phyloP scores from a whole-genome alignment of 1,140 invertebrate species.

The Cydia strobilella region DNA sequence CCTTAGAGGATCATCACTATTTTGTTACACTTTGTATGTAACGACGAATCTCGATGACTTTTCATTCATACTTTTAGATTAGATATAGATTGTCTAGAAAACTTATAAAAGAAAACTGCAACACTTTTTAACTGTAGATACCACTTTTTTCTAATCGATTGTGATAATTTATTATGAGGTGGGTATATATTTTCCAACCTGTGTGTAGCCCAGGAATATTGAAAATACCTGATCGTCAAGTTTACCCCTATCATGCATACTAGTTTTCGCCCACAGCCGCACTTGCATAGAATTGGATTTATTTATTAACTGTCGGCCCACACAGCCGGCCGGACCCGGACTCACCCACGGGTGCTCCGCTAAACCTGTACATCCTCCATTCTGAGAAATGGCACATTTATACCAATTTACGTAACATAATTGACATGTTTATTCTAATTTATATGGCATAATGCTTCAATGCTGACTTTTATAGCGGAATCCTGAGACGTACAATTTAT shows the following conservation, averaged over 20 bases:
- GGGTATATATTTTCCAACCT: background rate
- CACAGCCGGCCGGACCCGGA: background rate
- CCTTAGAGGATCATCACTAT: too few species aligned
- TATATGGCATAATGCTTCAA: slow-evolving; percentile 8
- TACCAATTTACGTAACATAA: slow-evolving; percentile 1
- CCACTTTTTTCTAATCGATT: background rate
- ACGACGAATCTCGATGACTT: too few species aligned
- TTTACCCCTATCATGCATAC: background rate
- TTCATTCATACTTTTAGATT: too few species aligned
- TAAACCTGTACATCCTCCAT: slow-evolving; percentile 8
- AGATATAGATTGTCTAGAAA: too few species aligned
- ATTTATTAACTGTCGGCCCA: slow-evolving; percentile 8
- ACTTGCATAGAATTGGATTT: slow-evolving; percentile 7
- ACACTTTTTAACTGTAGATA: too few species aligned
- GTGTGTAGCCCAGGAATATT: background rate
- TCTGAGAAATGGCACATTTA: background rate
- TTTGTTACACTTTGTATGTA: too few species aligned
- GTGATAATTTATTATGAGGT: background rate
- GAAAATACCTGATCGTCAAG: background rate
- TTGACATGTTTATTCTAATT: slow-evolving; percentile 13
- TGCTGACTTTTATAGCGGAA: background rate
- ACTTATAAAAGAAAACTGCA: too few species aligned
- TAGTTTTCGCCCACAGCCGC: slow-evolving; percentile 12
- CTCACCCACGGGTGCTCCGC: slow-evolving; percentile 4
- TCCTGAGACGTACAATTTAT: background rate